Evolutionary conservation across 2,113 vertebrate species (phyloP).

Genomic region (Myotis yumanensis): DNA sequence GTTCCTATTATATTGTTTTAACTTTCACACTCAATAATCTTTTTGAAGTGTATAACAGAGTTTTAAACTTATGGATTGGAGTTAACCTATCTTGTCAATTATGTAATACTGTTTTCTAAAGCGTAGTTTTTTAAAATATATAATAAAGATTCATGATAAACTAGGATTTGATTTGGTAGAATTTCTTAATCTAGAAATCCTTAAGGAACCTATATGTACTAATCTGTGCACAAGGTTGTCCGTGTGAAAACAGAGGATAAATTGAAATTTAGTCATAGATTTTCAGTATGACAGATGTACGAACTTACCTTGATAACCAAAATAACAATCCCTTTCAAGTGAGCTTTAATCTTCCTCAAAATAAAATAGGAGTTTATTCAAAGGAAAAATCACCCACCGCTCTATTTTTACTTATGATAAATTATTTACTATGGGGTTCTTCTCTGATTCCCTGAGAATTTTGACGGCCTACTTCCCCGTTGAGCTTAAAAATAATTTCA

Average conservation of each 20-base stretch:
- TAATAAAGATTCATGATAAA: not conserved
- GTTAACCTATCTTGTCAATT: not conserved
- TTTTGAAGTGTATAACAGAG: not conserved
- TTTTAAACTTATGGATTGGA: not conserved
- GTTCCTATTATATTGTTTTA: not conserved
- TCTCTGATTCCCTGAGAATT: not conserved
- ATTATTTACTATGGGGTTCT: not conserved
- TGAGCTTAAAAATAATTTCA: conserved; percentile 43
- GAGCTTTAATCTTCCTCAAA: not conserved
- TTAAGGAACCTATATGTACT: not conserved
- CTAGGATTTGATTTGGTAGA: not conserved
- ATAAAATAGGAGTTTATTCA: not conserved
- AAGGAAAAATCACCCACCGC: not conserved
- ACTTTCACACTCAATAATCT: not conserved
- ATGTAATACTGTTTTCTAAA: conserved; percentile 7
- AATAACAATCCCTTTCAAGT: not conserved
- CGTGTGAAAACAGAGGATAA: not conserved
- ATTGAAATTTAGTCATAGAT: not conserved
- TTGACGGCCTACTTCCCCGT: not conserved
- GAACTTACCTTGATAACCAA: not conserved
- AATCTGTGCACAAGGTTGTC: not conserved
- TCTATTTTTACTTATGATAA: not conserved
- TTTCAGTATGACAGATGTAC: not conserved
- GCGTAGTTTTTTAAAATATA: not conserved
- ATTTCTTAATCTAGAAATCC: conserved; percentile 22